Evolutionary conservation across 1,140 invertebrate genomes (phyloP).

Genomic region (Marisa cornuarietis): DNA sequence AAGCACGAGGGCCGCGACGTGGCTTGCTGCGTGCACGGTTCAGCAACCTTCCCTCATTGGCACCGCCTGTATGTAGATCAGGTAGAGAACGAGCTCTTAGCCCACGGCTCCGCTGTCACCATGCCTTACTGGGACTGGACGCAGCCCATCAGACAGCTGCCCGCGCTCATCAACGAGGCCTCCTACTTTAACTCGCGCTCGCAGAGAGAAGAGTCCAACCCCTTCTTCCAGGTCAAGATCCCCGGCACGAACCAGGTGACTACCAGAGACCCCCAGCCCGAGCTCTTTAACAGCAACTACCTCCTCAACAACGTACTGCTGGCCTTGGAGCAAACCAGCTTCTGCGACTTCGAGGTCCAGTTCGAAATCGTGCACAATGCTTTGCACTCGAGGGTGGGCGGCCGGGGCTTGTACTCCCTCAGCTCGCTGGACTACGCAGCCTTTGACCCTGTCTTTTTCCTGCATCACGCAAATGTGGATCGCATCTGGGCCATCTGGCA

Average conservation of each 20-base stretch:
- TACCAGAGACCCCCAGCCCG: conserved; percentile 29
- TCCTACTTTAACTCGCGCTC: conserved; percentile 29
- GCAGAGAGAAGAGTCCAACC: conserved; percentile 27
- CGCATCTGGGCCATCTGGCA: conserved; percentile 38
- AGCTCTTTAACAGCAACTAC: conserved; percentile 27
- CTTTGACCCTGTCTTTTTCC: conserved; percentile 35
- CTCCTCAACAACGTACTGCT: conserved; percentile 20
- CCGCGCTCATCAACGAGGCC: conserved; percentile 22
- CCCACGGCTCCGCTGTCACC: conserved; percentile 23
- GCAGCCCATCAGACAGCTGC: conserved; percentile 16
- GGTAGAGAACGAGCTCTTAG: conserved; percentile 28
- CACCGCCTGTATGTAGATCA: conserved; percentile 31
- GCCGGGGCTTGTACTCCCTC: conserved; percentile 24
- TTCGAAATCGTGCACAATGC: conserved; percentile 34
- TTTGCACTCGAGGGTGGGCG: conserved; percentile 29
- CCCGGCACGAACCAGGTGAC: conserved; percentile 22
- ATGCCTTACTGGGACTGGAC: conserved; percentile 40
- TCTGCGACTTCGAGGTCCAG: conserved; percentile 38
- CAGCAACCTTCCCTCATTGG: conserved; percentile 34
- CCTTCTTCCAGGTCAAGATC: conserved; percentile 33
- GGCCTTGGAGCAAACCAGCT: conserved; percentile 31
- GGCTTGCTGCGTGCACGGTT: conserved; percentile 33
- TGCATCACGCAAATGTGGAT: conserved; percentile 31
- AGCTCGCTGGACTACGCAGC: conserved; percentile 33
- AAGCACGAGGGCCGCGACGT: conserved; percentile 15